These are phyloP conservation scores for Mormyrops boulengeri DNA, from an alignment of 2,797 vertebrate species.

Conservation along the genomic window DNA sequence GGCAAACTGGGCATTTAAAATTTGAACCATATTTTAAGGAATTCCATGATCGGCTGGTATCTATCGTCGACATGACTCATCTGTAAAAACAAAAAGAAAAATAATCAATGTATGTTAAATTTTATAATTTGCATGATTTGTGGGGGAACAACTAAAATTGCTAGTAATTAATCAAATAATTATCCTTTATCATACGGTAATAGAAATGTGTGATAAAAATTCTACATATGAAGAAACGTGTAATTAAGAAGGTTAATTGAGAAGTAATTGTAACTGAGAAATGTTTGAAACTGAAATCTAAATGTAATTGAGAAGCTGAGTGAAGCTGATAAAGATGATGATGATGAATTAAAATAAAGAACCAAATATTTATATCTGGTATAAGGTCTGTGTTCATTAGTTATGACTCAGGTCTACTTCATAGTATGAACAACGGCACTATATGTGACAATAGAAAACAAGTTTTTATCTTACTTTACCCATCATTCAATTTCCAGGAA, in stretches of 20 bases:
- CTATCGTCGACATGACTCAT: conserved; percentile 72
- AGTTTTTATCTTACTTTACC: not conserved
- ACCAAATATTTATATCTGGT: not conserved
- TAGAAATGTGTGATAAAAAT: not conserved
- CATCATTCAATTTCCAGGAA: not conserved
- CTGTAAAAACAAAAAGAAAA: conserved; percentile 49
- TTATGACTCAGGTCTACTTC: not conserved
- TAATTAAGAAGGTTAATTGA: not conserved
- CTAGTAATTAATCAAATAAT: not conserved
- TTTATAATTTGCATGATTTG: not conserved
- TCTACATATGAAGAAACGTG: not conserved
- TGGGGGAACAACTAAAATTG: not conserved
- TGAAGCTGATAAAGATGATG: not conserved
- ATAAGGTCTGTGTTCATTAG: not conserved
- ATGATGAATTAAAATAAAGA: not conserved
- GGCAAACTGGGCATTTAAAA: conserved; percentile 7
- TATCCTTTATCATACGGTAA: not conserved
- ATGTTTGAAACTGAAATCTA: too few species aligned
- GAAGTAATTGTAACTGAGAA: too few species aligned
- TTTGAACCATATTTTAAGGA: conserved; percentile 14
- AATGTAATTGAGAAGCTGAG: not conserved
- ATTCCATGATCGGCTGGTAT: conserved; percentile 46
- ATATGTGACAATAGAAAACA: not conserved
- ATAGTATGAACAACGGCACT: not conserved
- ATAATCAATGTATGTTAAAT: not conserved